Conservation (phyloP, 2,888 invertebrate species). For the Lepidocyrtinus sp. region DNA sequence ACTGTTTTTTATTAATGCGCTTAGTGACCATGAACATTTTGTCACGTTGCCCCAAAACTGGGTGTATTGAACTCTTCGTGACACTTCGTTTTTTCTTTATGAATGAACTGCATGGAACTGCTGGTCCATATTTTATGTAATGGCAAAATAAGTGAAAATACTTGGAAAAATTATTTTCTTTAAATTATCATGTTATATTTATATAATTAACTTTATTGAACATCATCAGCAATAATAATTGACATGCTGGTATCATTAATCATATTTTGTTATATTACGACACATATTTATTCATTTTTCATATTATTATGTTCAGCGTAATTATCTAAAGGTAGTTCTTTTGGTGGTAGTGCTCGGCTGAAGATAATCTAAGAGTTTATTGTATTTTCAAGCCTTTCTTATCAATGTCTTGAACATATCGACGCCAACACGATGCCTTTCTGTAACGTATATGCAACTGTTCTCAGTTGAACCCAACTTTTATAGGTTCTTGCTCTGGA, state of each 20-base stretch:
- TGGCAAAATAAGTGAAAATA: too few relatives aligned
- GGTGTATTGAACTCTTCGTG: too few relatives aligned
- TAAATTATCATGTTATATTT: slow-evolving; percentile 27
- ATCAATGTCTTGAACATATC: slow-evolving; percentile 60
- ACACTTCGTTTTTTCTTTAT: too few relatives aligned
- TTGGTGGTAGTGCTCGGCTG: slow-evolving; percentile 64
- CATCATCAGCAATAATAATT: slow-evolving; percentile 63
- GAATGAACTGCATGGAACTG: too few relatives aligned
- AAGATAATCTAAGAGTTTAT: slow-evolving; percentile 63
- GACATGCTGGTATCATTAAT: slow-evolving; percentile 45
- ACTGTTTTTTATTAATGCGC: too few relatives aligned
- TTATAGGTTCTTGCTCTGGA: neutral
- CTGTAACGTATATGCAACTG: neutral
- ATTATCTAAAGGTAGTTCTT: slow-evolving; percentile 60
- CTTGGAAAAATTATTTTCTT: slow-evolving; percentile 7
- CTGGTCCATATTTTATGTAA: too few relatives aligned
- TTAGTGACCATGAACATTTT: too few relatives aligned
- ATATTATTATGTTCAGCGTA: slow-evolving; percentile 56
- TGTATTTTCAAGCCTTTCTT: slow-evolving; percentile 64
- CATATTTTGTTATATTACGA: slow-evolving; percentile 38
- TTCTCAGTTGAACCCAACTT: slow-evolving; percentile 1
- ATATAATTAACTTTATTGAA: slow-evolving; percentile 61
- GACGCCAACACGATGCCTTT: slow-evolving; percentile 31
- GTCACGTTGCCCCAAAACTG: too few relatives aligned
- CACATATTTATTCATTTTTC: slow-evolving; percentile 34